These are phyloP conservation scores for Patella ulyssiponensis DNA, from an alignment of 2,888 invertebrate species.

Conservation along the genomic window DNA sequence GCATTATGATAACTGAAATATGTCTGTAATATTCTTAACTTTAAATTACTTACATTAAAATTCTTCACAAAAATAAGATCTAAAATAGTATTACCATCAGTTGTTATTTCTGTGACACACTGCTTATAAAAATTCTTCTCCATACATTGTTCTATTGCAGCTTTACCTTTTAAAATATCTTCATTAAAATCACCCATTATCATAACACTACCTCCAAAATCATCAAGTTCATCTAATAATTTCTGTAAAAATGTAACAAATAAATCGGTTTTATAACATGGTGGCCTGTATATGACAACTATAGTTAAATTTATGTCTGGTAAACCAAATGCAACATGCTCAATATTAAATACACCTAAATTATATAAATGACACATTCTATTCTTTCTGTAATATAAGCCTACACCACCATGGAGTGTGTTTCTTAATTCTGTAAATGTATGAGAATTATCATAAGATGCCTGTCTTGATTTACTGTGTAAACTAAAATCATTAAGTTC, in stretches of 20 bases:
- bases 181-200: not conserved
- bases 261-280: constrained; percentile 16
- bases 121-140: too few relatives aligned
- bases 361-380: constrained; percentile 3
- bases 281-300: constrained; percentile 23
- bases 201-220: not conserved
- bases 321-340: constrained; percentile 23
- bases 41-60: too few relatives aligned
- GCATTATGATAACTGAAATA: too few relatives aligned
- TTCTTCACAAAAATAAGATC: too few relatives aligned
- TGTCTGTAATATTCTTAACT: too few relatives aligned
- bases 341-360: constrained; percentile 4
- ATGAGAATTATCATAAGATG: constrained; percentile 10
- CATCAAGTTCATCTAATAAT: constrained; percentile 8
- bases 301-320: constrained; percentile 11
- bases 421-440: not conserved
- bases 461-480: constrained; percentile 18
- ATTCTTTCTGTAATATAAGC: not conserved
- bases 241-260: constrained; percentile 14
- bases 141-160: too few relatives aligned
- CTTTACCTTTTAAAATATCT: too few relatives aligned
- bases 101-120: too few relatives aligned
- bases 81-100: too few relatives aligned
- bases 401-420: constrained; percentile 27
- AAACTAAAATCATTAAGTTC: constrained; percentile 20